Percentiles rank a stretch among this genome's conserved stretches.
These are phyloP conservation scores for Onychostoma macrolepis DNA, from an alignment of 2,113 vertebrate genomes.

Conservation along the genomic window DNA sequence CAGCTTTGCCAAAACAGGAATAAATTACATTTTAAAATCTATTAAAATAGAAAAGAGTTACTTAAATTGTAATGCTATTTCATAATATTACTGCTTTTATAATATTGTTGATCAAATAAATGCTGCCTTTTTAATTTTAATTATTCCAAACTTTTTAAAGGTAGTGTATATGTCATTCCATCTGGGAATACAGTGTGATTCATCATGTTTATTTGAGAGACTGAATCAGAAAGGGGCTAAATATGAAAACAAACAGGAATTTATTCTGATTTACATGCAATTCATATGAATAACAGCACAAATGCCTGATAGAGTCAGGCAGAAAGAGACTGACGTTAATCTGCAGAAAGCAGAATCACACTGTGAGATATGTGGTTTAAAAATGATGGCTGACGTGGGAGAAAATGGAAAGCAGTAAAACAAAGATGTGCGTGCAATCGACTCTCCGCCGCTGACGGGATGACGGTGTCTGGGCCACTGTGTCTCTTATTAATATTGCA, in stretches of 20 bases:
- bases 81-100: too few species aligned
- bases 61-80: too few species aligned
- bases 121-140: background rate
- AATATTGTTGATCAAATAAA: background rate
- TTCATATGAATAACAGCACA: background rate
- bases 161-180: background rate
- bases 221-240: background rate
- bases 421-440: constrained; percentile 2
- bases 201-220: background rate
- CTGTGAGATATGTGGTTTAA: background rate
- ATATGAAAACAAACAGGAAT: background rate
- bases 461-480: constrained; percentile 21
- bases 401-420: background rate
- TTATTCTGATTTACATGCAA: too few species aligned
- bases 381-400: background rate
- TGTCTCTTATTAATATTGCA: constrained; percentile 76
- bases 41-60: too few species aligned
- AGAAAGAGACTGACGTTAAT: background rate
- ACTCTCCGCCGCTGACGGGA: background rate
- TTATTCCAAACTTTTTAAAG: background rate
- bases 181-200: background rate
- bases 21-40: too few species aligned
- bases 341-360: background rate
- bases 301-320: background rate
- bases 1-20: too few species aligned